Base-by-base conservation (phyloP, 2,113 vertebrate species). In the Martes martes region DNA sequence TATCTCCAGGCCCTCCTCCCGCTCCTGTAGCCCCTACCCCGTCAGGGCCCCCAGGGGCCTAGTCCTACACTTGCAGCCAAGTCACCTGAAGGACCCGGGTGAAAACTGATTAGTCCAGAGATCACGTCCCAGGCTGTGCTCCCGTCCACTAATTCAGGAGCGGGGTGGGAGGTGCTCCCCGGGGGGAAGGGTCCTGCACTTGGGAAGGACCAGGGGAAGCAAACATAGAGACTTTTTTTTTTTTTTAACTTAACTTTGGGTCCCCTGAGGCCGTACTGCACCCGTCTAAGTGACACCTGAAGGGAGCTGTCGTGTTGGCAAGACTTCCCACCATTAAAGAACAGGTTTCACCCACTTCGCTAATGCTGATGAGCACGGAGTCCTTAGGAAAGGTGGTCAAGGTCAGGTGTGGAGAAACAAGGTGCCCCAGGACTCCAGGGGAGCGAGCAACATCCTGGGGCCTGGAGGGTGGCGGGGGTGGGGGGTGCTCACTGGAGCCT, bases 71-170 rank as follows among this genome's bases (percentile, higher is more conserved):
- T 33, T 23, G 65, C 39, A 61, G 78, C 78, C 9, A 0, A 2
- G 42, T 8, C 36, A 31, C 45, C 23, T 4, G 55, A 80, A 42
- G 89, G 42, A 21, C 36, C 45, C 3, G 0, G 45, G 21, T 28
- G 28, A 33, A 59, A 28, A 21, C n/a, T 6, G 45, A 11, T 11
- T 0, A 33, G 10, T 39, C 57, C 24, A 13, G 31, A 74, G 16
- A 23, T 36, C 7, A 57, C 1, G 4, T 57, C 31, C 63, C 33
- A 67, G 36, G 63, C 61, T 59, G 28, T 11, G 33, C 59, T 33
- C 50, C 33, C 0, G 6, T n/a, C 45, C 5, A 2, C 28, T 31
- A 31, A 28, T 7, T 13, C 36, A 73, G 6, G 1, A 1, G 28
- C 39, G 1, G 4, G 4, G n/a, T 52, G 71, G n/a, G 92, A 45